These are phyloP conservation scores for Agrotis ipsilon DNA, from an alignment of 2,888 invertebrate species.

Conservation along the genomic window DNA sequence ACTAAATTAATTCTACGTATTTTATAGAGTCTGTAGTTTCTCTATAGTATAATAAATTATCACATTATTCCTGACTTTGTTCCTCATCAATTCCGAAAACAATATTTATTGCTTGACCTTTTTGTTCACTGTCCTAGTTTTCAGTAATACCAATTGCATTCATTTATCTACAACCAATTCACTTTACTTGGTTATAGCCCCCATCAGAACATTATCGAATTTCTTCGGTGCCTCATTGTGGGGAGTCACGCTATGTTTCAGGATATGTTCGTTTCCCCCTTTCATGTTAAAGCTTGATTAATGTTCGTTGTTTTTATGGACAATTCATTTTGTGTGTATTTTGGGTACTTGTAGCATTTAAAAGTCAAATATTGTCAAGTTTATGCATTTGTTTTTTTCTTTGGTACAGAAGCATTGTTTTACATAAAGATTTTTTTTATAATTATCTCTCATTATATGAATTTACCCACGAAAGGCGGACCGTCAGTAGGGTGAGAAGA, in stretches of 20 bases:
- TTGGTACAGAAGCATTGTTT: not conserved
- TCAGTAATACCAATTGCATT: conserved; percentile 23
- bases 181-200: conserved; percentile 38
- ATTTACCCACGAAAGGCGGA: too few relatives aligned
- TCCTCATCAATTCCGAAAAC: not conserved
- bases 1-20: too few relatives aligned
- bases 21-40: too few relatives aligned
- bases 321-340: conserved; percentile 3
- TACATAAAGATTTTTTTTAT: too few relatives aligned
- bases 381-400: not conserved
- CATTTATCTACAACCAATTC: conserved; percentile 38
- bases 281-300: conserved; percentile 32
- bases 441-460: not conserved
- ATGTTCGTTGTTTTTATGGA: conserved; percentile 28
- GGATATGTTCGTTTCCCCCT: conserved; percentile 34
- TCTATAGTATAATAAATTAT: too few relatives aligned
- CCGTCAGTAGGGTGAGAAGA: not conserved
- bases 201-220: conserved; percentile 47
- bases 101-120: not conserved
- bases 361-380: conserved; percentile 10
- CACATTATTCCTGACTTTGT: too few relatives aligned
- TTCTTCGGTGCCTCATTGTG: conserved; percentile 30
- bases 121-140: conserved; percentile 1
- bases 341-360: not conserved
- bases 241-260: conserved; percentile 56